Conservation (phyloP, 2,797 vertebrate genomes). For the Xiphophorus birchmanni region DNA sequence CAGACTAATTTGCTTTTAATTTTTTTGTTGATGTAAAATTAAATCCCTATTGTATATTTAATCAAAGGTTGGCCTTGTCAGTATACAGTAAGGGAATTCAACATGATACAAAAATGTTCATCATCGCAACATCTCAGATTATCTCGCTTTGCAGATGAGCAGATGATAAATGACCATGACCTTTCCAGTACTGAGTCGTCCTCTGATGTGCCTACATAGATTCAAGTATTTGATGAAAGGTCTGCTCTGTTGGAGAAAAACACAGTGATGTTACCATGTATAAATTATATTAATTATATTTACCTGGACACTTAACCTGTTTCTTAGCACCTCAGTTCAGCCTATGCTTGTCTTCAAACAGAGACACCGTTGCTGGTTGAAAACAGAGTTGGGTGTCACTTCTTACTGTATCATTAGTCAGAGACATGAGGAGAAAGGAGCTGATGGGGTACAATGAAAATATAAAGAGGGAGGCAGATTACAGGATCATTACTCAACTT, state of each 20-base stretch:
- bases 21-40: not conserved
- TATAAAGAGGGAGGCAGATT: conserved; percentile 58
- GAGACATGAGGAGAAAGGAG: conserved; percentile 57
- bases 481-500: conserved; percentile 68
- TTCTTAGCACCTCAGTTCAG: conserved; percentile 24
- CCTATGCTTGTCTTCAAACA: conserved; percentile 42
- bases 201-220: conserved; percentile 43
- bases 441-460: conserved; percentile 50
- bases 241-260: conserved; percentile 36
- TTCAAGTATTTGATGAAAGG: conserved; percentile 61
- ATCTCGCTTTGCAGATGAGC: not conserved
- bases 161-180: conserved; percentile 46
- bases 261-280: conserved; percentile 55
- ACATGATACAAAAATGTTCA: conserved; percentile 6
- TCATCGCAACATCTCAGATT: conserved; percentile 23
- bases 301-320: conserved; percentile 43
- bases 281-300: conserved; percentile 49
- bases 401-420: conserved; percentile 44
- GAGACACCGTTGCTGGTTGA: conserved; percentile 51
- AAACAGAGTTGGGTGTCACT: conserved; percentile 56
- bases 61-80: not conserved
- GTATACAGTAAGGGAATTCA: not conserved
- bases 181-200: conserved; percentile 53
- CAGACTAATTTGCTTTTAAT: not conserved
- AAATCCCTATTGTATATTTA: not conserved